These are phyloP conservation scores for Ceraclea dissimilis DNA, from an alignment of 2,888 invertebrate species.

Conservation along the genomic window DNA sequence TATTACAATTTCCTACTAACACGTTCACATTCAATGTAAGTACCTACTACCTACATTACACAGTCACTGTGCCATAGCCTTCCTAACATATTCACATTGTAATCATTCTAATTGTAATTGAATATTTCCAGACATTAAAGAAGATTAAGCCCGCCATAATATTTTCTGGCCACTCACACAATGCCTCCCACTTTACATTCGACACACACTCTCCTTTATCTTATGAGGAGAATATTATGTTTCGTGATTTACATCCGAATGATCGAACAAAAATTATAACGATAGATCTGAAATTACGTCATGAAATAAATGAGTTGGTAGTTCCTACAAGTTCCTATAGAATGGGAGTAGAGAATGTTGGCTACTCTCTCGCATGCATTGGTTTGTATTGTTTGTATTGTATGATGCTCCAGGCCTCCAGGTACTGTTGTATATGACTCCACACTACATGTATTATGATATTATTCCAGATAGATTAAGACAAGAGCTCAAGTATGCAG, in stretches of 20 bases:
- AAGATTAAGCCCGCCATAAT: slow-evolving; percentile 60
- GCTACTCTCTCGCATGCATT: slow-evolving; percentile 75
- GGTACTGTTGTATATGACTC: background rate
- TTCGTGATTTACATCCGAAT: slow-evolving; percentile 29
- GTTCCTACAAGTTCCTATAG: slow-evolving; percentile 94
- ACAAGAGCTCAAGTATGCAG: slow-evolving; percentile 48
- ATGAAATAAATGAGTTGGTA: slow-evolving; percentile 63
- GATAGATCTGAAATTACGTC: slow-evolving; percentile 29
- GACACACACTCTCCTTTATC: slow-evolving; percentile 32
- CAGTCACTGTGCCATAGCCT: too few species aligned
- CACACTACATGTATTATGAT: too few species aligned
- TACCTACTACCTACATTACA: too few species aligned
- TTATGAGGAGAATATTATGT: slow-evolving; percentile 29
- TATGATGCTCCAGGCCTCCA: background rate
- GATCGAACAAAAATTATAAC: slow-evolving; percentile 30
- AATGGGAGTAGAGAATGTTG: slow-evolving; percentile 85
- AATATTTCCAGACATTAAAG: slow-evolving; percentile 46
- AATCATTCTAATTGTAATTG: too few species aligned
- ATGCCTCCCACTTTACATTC: slow-evolving; percentile 38
- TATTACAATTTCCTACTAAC: slow-evolving; percentile 38
- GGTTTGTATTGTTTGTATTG: slow-evolving; percentile 43
- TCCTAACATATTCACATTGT: too few species aligned
- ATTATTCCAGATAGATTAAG: slow-evolving; percentile 53
- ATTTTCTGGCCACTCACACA: slow-evolving; percentile 63
- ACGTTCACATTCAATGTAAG: slow-evolving; percentile 42